Evolutionary conservation across 2,888 invertebrate species (phyloP), one percentile per base, ranked within the genome.

Genomic region (Mesochorus sp.): DNA sequence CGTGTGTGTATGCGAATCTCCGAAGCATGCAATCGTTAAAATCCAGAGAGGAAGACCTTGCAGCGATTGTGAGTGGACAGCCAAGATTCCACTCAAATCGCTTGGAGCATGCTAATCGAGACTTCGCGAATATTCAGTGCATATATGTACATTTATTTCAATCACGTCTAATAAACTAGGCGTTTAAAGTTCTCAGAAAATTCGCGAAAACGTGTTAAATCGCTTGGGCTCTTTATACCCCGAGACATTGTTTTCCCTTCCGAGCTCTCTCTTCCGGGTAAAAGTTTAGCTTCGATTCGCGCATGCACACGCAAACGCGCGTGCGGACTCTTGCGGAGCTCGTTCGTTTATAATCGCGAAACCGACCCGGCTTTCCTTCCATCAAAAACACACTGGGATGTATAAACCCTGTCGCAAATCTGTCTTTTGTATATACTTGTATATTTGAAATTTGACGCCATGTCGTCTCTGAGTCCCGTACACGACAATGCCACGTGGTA

Each of bases 191-290:
- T 8, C 21, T 24, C 21, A 14, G 10, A 31, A 39, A 51, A 47
- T 49, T 39, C 39, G 31, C 21, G 28, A 14, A 39, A 31, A 14
- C 47, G n/a, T n/a, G n/a, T 67, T 42, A 6, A 37, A 59, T 19
- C 28, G 19, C 44, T 24, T 19, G 66, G 53, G 26, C 44, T 55
- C 44, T 72, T 72, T 49, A n/a, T n/a, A n/a, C n/a, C n/a, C n/a
- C 64, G 26, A 64, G n/a, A 57, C 6, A 49, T 55, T 53, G 26
- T 49, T 59, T 47, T 51, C 39, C 19, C 28, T 61, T 3, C 17
- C 14, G 6, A 53, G 26, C 67, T 61, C 59, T 75, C 61, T 44
- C 67, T 61, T 75, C 66, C 67, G 61, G 67, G 61, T 67, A 68
- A 75, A 75, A 67, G 53, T 61, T 12, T 14, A 8, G 26, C 44